These are phyloP conservation scores for Harpagoxenus sublaevis DNA, from an alignment of 2,888 invertebrate genomes.

Conservation along the genomic window DNA sequence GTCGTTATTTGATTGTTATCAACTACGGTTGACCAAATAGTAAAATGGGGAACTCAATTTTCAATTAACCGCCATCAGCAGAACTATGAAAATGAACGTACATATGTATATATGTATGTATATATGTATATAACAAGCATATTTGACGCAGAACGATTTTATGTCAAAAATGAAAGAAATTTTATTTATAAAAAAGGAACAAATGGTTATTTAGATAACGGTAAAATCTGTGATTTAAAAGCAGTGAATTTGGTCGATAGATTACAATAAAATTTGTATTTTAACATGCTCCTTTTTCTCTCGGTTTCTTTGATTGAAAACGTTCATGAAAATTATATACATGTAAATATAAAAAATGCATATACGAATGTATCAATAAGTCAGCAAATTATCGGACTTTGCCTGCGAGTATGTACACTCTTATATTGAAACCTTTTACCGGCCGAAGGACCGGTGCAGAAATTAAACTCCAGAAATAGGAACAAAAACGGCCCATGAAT, in stretches of 20 bases:
- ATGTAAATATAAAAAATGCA: background rate
- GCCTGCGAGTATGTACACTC: background rate
- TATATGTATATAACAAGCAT: background rate
- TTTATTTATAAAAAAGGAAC: background rate
- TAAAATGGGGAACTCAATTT: slow-evolving; percentile 18
- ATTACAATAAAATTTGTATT: background rate
- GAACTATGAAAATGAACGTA: background rate
- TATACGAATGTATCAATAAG: background rate
- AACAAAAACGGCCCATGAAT: slow-evolving; percentile 32
- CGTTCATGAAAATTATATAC: background rate
- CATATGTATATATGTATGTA: background rate
- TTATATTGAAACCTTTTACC: background rate
- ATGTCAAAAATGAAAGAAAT: background rate
- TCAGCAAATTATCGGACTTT: background rate
- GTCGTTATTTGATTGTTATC: slow-evolving; percentile 40
- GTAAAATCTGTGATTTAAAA: background rate
- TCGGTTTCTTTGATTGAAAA: background rate
- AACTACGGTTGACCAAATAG: slow-evolving; percentile 19
- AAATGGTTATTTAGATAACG: background rate
- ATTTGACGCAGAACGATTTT: background rate
- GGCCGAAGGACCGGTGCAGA: slow-evolving; percentile 14
- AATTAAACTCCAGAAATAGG: slow-evolving; percentile 44
- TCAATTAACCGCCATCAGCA: slow-evolving; percentile 10
- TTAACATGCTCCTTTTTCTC: background rate
- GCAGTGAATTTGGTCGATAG: background rate